Conservation (phyloP, 2,888 invertebrate genomes). For the Apamea epomidion region DNA sequence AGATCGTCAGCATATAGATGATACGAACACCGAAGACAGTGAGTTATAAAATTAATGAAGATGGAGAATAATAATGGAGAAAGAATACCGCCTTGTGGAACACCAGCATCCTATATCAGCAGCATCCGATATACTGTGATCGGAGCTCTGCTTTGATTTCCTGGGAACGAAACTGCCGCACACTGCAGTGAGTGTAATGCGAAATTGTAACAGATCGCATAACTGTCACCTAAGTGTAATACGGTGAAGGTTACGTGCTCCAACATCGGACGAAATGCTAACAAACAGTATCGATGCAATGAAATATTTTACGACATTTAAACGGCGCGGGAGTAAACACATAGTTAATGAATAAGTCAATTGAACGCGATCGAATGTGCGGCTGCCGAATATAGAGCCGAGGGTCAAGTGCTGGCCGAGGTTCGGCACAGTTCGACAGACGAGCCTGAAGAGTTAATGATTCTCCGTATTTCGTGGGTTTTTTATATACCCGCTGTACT, state of each 20-base stretch:
- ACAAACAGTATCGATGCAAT: constrained; percentile 20
- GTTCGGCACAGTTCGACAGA: background rate
- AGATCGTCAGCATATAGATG: no score
- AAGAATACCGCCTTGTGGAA: no score
- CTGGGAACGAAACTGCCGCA: background rate
- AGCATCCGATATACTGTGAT: no score
- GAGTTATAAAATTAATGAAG: no score
- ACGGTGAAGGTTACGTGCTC: constrained; percentile 31
- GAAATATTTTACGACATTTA: constrained; percentile 26
- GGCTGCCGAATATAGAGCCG: constrained; percentile 26
- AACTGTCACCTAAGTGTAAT: constrained; percentile 46
- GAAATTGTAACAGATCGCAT: background rate
- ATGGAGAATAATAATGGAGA: no score
- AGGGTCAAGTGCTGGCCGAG: constrained; percentile 28
- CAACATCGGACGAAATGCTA: background rate
- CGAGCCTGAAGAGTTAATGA: background rate
- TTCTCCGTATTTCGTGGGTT: constrained; percentile 11
- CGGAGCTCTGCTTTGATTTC: background rate
- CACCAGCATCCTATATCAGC: no score
- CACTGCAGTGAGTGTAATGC: background rate
- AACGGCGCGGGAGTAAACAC: constrained; percentile 41
- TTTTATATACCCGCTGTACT: background rate
- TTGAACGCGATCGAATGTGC: constrained; percentile 29
- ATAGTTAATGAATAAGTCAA: constrained; percentile 43
- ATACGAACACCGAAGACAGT: no score